phyloP scores from a whole-genome alignment of 2,113 vertebrate species.

The Paramormyrops kingsleyae region DNA sequence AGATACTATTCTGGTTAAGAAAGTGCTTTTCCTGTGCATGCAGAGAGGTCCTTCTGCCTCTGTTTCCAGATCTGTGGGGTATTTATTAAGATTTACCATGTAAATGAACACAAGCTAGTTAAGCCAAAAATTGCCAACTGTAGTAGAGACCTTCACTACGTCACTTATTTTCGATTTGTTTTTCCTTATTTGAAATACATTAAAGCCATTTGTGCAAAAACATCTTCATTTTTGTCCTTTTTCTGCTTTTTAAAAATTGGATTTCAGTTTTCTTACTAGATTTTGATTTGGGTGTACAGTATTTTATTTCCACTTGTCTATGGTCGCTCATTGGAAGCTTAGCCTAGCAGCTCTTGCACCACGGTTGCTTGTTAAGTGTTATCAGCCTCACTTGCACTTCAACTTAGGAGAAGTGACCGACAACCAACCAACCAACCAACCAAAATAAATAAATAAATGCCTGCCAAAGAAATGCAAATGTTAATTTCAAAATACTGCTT shows the following conservation, averaged over 20 bases:
- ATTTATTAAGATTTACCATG: neutral
- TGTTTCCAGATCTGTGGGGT: neutral
- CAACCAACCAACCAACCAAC: neutral
- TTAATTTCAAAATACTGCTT: neutral
- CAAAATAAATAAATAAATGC: neutral
- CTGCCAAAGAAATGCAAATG: neutral
- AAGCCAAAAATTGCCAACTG: neutral
- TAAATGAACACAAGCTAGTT: neutral
- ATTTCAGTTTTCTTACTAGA: neutral
- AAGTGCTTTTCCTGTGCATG: neutral
- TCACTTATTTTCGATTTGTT: neutral
- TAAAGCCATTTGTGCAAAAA: neutral
- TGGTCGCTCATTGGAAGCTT: neutral
- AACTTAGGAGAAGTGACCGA: neutral
- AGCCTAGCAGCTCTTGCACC: neutral
- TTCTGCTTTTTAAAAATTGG: neutral
- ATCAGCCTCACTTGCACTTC: neutral
- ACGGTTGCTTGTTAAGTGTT: neutral
- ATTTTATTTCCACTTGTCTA: neutral
- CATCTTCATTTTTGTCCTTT: neutral
- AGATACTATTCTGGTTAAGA: neutral
- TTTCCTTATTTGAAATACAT: neutral
- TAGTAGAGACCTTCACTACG: neutral
- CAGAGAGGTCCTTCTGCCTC: neutral
- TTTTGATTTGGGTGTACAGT: neutral